Base-by-base conservation (phyloP, 53 echinoderm and acorn worm genomes). In the Hippasteria phrygiana region DNA sequence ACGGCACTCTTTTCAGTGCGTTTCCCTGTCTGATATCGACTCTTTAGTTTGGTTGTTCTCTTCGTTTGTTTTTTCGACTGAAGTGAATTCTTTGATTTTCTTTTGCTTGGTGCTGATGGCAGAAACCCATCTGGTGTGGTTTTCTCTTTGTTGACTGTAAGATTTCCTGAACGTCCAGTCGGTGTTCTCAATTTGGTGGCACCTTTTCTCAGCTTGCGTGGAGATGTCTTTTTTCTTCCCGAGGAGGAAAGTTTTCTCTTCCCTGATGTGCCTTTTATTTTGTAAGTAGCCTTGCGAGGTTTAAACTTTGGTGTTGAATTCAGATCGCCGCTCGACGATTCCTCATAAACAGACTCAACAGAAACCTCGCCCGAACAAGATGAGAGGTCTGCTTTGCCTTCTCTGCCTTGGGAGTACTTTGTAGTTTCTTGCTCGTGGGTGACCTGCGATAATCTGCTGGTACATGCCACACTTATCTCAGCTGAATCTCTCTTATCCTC, bases 91-190 rank as follows among this genome's bases (percentile, higher is more conserved):
- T 51, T 51, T 51, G 50, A 33, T 54, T 71, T 37, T 26, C 7
- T 10, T 85, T 71, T 71, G 5, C 9, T 62, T 5, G 35, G n/a
- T 39, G 5, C 4, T 0, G 50, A 17, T 4, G 85, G 39, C 69
- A 85, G 85, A 48, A 85, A 85, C 7, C 85, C 85, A 28, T 85
- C 85, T 18, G 69, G 38, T 51, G 85, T 85, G 14, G 71, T 85
- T 5, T 69, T 85, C 70, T 71, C 85, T 1, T 10, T 69, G 71
- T 11, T 36, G 56, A 17, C 27, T 18, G 39, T 39, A 4, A 70
- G 59, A 3, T n/a, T 0, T 28, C 46, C 26, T 38, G 50, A 36
- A 46, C 75, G 88, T 10, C 62, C 88, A 20, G 35, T 6, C 1
- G 73, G 87, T 38, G 74, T 62, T 71, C 63, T 73, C 20, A 56